Conservation (phyloP, 53 echinoderm and acorn worm genomes). For the Pentamera pediparva region DNA sequence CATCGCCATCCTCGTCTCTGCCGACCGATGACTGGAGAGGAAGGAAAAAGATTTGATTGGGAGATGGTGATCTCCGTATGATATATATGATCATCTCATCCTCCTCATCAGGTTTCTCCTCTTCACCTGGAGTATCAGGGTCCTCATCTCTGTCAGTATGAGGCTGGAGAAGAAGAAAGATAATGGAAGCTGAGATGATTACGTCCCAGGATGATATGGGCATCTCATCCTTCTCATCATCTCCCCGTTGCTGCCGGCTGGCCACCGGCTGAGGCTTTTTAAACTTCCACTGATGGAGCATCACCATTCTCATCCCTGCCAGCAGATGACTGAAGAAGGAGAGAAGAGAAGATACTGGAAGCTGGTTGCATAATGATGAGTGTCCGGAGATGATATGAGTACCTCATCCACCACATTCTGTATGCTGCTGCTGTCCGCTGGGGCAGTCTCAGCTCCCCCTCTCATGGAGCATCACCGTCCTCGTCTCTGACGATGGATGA, state of each 20-base stretch:
- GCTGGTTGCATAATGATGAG: neutral
- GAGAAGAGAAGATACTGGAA: neutral
- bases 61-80: too few species aligned
- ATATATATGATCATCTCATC: too few species aligned
- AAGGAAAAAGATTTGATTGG: neutral
- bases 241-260: neutral
- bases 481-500: neutral
- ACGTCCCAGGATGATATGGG: too few species aligned
- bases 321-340: neutral
- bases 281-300: neutral
- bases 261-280: neutral
- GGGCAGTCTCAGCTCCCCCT: too few species aligned
- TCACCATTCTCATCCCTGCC: neutral
- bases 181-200: too few species aligned
- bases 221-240: slow-evolving; percentile 94
- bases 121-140: too few species aligned
- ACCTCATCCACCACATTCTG: neutral
- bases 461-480: neutral
- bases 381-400: neutral
- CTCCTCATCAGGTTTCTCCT: too few species aligned
- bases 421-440: too few species aligned
- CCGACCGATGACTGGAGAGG: neutral
- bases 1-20: neutral
- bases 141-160: too few species aligned
- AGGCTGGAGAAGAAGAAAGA: too few species aligned